Evolutionary conservation across 2,113 vertebrate species (phyloP), one percentile per base, ranked within the genome.

Genomic region (Euleptes europaea): DNA sequence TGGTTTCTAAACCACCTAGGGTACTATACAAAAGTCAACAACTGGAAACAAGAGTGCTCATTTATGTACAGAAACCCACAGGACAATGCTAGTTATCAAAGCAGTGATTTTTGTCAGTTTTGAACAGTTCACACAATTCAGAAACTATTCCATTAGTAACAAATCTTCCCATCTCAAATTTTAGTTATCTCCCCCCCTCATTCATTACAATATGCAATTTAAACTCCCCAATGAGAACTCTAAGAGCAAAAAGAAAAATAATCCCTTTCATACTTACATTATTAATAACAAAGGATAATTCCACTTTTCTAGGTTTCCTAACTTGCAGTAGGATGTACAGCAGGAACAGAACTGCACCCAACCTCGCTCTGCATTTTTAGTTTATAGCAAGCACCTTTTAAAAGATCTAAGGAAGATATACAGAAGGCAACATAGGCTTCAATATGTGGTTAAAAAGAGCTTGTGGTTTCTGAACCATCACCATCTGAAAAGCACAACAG

Each of bases 261-360:
- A 70, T 94, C 94, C 89, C 91, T 94, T 95, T 92, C 1, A 69
- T 90, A 84, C 72, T 92, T 94, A 86, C 44, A 92, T 60, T 87
- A 90, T 0, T 81, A 66, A 88, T 71, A 83, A 93, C 91, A 86
- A 80, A 88, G 82, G 8, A 7, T 4, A 71, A 74, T 84, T 77
- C 9, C 31, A 75, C 72, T 0, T 0, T 86, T 57, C 65, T 71
- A 49, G 9, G 12, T 89, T 84, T 90, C 44, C 9, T 35, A 2
- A 75, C 49, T 80, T 76, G 73, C 83, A n/a, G 69, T 80, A 82
- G 5, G 72, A 19, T 63, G 65, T 19, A 44, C 35, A 85, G 77
- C 85, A 91, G 90, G 54, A 71, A 47, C 0, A 87, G 26, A 92
- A 85, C 4, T 79, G 40, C 74, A 74, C 51, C 21, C 67, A 79